These are phyloP conservation scores for Ormyrus nitidulus DNA, from an alignment of 2,888 invertebrate species.

Conservation along the genomic window DNA sequence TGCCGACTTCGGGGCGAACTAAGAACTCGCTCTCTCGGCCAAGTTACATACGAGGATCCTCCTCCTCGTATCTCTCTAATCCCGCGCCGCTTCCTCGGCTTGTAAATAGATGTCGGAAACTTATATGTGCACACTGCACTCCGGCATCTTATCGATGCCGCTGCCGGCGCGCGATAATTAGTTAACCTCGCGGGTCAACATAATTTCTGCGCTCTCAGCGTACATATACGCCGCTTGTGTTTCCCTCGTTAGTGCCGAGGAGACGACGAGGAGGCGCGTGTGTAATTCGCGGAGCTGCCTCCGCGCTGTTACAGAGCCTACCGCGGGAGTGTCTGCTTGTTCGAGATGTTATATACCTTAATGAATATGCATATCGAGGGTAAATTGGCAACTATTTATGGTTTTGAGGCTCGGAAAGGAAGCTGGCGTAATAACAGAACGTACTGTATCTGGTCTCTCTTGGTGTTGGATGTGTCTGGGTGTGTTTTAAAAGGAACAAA, in stretches of 20 bases:
- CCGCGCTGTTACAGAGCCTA: too few species aligned
- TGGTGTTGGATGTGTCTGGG: too few species aligned
- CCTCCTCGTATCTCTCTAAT: not conserved
- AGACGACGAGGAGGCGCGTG: not conserved
- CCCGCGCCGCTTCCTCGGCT: slow-evolving; percentile 46
- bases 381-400: not conserved
- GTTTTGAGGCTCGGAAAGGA: too few species aligned
- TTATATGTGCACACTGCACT: slow-evolving; percentile 51
- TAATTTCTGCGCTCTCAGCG: slow-evolving; percentile 23
- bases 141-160: slow-evolving; percentile 34
- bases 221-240: not conserved
- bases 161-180: slow-evolving; percentile 44
- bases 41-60: slow-evolving; percentile 27
- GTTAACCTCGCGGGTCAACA: slow-evolving; percentile 38
- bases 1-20: not conserved
- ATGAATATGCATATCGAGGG: slow-evolving; percentile 1
- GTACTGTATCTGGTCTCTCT: too few species aligned
- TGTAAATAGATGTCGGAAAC: slow-evolving; percentile 69
- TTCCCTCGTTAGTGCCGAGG: slow-evolving; percentile 40
- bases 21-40: slow-evolving; percentile 3
- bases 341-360: not conserved
- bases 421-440: too few species aligned
- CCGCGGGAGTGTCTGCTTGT: too few species aligned
- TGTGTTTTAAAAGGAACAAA: too few species aligned
- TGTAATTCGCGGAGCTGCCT: slow-evolving; percentile 5